Evolutionary conservation across 2,888 invertebrate genomes (phyloP), one percentile per base, ranked within the genome.

Genomic region (Trichacis sp.): DNA sequence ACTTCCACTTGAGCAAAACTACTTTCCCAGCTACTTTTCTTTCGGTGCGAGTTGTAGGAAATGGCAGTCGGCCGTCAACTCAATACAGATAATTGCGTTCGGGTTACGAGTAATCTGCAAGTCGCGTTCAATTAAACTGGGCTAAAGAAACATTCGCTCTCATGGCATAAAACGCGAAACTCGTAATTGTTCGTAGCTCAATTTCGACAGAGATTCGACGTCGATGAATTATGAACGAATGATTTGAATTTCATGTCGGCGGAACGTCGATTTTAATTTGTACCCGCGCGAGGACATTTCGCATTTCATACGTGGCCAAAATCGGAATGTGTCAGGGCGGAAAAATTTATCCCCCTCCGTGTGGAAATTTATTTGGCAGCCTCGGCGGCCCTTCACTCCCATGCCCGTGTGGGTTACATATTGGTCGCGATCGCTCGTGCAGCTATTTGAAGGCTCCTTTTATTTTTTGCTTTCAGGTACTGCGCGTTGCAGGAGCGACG

Each of bases 401-500:
- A 17, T 11, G 36, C n/a, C 2, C 36, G 36, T 6, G 11, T n/a
- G 12, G 36, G 12, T 36, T 36, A 36, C 36, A 42, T 42, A 42
- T 17, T 33, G n/a, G 12, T 15, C 14, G 15, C 40, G 14, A 40
- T 19, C 6, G 42, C 42, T 42, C 33, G n/a, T 33, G 33, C 33
- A 33, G 33, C 33, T 45, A 29, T 48, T 48, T 33, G 17, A 48
- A 12, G 29, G 30, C 2, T 45, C 6, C n/a, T 33, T n/a, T 40
- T n/a, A 17, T 30, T 53, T 42, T 15, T 14, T 17, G 29, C 12
- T 57, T 54, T 17, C 59, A 79, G 81, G 78, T 69, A 79, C 79
- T 53, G 80, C 74, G 58, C 71, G 78, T 61, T 83, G 83, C 61
- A 76, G 77, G 53, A 78, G 80, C 60, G 85, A 85, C 61, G 80